Conservation (phyloP, 1,140 invertebrate genomes). For the Batillaria attramentaria region DNA sequence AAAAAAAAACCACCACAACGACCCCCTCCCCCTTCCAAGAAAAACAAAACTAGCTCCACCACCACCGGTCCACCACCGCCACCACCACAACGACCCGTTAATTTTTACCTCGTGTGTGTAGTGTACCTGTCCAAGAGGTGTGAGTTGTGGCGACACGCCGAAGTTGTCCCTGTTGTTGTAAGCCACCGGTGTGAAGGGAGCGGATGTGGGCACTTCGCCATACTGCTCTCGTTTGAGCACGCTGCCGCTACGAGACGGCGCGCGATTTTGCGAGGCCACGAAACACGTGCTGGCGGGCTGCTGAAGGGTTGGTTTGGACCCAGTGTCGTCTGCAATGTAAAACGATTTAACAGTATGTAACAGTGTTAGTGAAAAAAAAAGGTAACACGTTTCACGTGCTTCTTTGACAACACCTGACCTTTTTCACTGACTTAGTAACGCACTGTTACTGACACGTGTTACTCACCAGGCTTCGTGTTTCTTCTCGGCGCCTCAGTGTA, state of each 20-base stretch:
- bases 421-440: too few relatives aligned
- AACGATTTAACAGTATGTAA: neutral
- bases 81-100: too few relatives aligned
- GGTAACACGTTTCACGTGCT: too few relatives aligned
- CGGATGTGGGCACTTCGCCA: conserved; percentile 40
- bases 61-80: too few relatives aligned
- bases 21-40: too few relatives aligned
- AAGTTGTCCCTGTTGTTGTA: conserved; percentile 38
- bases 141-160: conserved; percentile 48
- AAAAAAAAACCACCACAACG: too few relatives aligned
- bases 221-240: conserved; percentile 59
- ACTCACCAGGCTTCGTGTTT: too few relatives aligned
- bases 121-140: conserved; percentile 51
- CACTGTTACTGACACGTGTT: too few relatives aligned
- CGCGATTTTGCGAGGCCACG: conserved; percentile 52
- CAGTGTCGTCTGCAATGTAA: conserved; percentile 55
- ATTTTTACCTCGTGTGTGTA: too few relatives aligned
- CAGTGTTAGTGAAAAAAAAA: neutral
- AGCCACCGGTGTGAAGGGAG: conserved; percentile 27
- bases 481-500: too few relatives aligned
- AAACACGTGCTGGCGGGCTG: conserved; percentile 66
- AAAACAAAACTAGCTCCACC: too few relatives aligned
- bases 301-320: conserved; percentile 55
- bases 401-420: too few relatives aligned
- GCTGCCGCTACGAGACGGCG: conserved; percentile 28